Conservation (phyloP, 2,797 vertebrate genomes). For the Pteropus rufus region DNA sequence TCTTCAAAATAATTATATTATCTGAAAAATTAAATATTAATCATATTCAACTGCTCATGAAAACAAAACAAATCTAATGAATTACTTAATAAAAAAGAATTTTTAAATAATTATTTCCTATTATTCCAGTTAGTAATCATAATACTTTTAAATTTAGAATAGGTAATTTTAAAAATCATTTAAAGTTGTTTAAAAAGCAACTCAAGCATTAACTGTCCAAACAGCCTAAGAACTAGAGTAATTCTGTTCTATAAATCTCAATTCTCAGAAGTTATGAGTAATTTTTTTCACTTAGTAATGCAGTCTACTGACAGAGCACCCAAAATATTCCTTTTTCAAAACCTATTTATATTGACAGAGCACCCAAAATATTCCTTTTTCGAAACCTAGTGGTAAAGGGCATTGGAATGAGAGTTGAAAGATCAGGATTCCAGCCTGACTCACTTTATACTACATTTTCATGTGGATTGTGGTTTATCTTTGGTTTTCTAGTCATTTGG, state of each 20-base stretch:
- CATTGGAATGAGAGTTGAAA: background rate
- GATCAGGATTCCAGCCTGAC: background rate
- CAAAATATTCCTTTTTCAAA: conserved; percentile 14
- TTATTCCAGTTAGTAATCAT: conserved; percentile 4
- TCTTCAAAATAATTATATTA: conserved; percentile 24
- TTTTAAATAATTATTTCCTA: conserved; percentile 37
- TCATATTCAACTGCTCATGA: background rate
- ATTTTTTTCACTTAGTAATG: conserved; percentile 19
- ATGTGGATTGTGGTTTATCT: background rate
- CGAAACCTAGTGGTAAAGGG: background rate
- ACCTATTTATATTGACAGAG: background rate
- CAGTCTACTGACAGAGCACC: background rate
- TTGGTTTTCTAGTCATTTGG: conserved; percentile 4
- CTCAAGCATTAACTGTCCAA: conserved; percentile 10
- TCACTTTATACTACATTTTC: conserved; percentile 5
- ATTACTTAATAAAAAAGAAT: background rate
- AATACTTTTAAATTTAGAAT: conserved; percentile 21
- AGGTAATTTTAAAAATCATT: background rate
- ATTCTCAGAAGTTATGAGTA: background rate
- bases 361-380: background rate
- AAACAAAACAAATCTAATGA: conserved; percentile 4
- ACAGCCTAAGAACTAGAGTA: conserved; percentile 6
- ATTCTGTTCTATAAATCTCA: conserved; percentile 19
- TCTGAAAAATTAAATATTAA: background rate
- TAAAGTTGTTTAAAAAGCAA: conserved; percentile 39